These are phyloP conservation scores for Hyposoter dolosus DNA, from an alignment of 2,888 invertebrate genomes.

Conservation along the genomic window DNA sequence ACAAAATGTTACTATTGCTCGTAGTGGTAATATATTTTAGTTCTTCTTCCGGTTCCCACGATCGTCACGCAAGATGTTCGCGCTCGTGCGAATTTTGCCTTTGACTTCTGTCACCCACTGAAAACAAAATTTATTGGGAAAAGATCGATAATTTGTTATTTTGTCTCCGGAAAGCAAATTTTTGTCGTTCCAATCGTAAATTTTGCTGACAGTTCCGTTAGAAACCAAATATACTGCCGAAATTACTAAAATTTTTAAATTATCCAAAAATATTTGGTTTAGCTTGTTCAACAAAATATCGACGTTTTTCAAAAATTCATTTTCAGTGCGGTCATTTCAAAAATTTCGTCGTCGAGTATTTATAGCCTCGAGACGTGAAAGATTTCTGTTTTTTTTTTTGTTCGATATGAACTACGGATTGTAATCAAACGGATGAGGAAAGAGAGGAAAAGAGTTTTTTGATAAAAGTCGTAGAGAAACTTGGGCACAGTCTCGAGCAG, in stretches of 20 bases:
- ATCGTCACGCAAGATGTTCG: constrained; percentile 38
- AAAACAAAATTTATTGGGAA: no score
- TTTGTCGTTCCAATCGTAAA: no score
- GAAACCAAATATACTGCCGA: no score
- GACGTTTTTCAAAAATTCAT: no score
- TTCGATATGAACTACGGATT: neutral
- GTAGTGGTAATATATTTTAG: neutral
- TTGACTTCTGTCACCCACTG: neutral
- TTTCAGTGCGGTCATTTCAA: neutral
- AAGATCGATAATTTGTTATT: no score
- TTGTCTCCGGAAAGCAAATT: no score
- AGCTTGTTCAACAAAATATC: no score
- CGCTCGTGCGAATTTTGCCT: neutral
- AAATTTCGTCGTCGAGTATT: neutral
- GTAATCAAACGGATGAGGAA: neutral
- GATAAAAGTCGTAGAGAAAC: constrained; percentile 41
- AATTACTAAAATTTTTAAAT: no score
- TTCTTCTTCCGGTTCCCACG: constrained; percentile 66
- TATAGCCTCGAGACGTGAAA: neutral
- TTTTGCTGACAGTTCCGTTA: no score
- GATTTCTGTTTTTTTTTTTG: no score
- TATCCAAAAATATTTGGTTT: no score
- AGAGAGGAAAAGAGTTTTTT: constrained; percentile 35
- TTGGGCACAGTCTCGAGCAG: neutral
- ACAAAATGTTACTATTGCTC: constrained; percentile 55